Evolutionary conservation across 2,113 vertebrate species (phyloP), one percentile per base, ranked within the genome.

Genomic region (Pogona vitticeps): DNA sequence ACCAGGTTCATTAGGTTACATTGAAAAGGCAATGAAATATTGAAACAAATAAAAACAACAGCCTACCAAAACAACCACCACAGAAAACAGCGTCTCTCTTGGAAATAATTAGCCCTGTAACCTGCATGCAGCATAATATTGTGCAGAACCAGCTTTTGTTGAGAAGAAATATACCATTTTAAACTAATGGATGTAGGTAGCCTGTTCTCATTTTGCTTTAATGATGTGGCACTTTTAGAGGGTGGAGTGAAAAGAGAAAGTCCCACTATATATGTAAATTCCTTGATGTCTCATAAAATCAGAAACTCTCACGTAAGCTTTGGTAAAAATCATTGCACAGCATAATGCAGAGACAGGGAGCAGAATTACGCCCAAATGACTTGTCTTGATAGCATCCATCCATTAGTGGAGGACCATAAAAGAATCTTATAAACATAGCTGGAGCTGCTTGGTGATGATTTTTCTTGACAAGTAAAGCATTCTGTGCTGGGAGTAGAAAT

Each of bases 221-320:
- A 94, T 86, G 94, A 92, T 59, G 3, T 88, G 92, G 77, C 80
- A 86, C 26, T 89, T 93, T 87, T 15, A 83, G 42, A 82, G 71
- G 33, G 42, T 21, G 10, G 1, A 31, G 3, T 18, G 86, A 83
- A 14, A 18, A n/a, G 18, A 21, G 1, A 84, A 76, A 93, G 93
- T 79, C 21, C 33, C 84, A 93, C 89, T 96, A 94, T 95, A 90
- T 94, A 94, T 91, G 91, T 84, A 95, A 90, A 95, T 96, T 93
- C 94, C 65, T 87, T 12, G 89, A 76, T 73, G 86, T 72, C 71
- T 92, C 76, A 72, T 89, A 94, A 84, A 95, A 94, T 92, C 68
- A 76, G 63, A 68, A 94, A 91, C 63, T 38, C 23, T 90, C 82
- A 92, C 42, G 26, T 89, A 80, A 93, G 52, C 83, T 61, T 92